These are phyloP conservation scores for Thaumatotibia leucotreta DNA, from an alignment of 1,140 invertebrate species.

Conservation along the genomic window DNA sequence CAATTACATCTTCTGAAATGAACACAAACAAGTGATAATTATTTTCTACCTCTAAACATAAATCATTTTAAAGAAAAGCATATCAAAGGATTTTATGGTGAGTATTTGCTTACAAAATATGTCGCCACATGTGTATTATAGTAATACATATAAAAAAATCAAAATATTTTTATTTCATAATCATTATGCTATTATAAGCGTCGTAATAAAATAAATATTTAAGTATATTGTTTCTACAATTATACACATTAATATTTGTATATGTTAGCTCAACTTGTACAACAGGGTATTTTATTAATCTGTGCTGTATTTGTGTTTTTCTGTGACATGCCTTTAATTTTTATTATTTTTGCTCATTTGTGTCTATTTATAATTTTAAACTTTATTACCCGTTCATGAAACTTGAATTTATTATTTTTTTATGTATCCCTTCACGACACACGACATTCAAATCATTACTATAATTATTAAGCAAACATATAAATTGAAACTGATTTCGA, in stretches of 20 bases:
- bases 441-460: background rate
- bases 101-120: background rate
- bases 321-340: background rate
- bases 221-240: background rate
- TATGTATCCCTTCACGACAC: background rate
- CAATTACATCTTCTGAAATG: background rate
- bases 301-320: background rate
- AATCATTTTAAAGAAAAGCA: background rate
- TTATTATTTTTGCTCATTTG: background rate
- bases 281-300: background rate
- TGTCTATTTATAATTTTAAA: background rate
- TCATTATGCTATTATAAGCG: background rate
- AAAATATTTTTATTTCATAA: background rate
- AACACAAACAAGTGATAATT: too few species aligned
- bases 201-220: background rate
- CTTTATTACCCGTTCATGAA: constrained; percentile 25
- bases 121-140: background rate
- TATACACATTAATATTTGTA: background rate
- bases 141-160: too few species aligned
- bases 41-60: background rate
- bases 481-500: too few species aligned
- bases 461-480: too few species aligned
- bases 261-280: background rate
- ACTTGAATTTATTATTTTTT: background rate
- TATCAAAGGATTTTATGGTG: background rate